phyloP scores from a whole-genome alignment of 1,140 invertebrate species.

The Pogonognathellus flavescens region DNA sequence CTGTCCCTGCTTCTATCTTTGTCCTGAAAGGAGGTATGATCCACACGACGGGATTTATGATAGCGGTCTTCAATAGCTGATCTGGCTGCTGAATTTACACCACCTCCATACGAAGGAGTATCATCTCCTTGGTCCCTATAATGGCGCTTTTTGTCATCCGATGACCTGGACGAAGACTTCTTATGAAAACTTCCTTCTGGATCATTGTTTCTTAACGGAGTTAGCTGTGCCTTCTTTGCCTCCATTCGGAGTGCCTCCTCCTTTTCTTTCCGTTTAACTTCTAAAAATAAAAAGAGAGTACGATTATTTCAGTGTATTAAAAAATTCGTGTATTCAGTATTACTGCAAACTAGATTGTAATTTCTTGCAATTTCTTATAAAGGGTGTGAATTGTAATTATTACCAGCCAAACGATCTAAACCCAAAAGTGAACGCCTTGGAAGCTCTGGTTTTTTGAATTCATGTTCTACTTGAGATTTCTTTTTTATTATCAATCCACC shows the following conservation, averaged over 20 bases:
- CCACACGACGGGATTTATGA: slow-evolving; percentile 66
- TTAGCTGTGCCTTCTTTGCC: slow-evolving; percentile 70
- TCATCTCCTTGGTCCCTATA: slow-evolving; percentile 69
- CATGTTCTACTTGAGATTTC: slow-evolving; percentile 74
- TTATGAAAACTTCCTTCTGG: slow-evolving; percentile 52
- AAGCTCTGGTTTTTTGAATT: slow-evolving; percentile 80
- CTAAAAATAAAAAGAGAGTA: too few relatives aligned
- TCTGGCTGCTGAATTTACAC: slow-evolving; percentile 67
- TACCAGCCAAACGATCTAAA: slow-evolving; percentile 85
- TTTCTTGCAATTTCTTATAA: too few relatives aligned
- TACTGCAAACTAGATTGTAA: too few relatives aligned
- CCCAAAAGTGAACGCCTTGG: slow-evolving; percentile 83
- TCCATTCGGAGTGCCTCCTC: slow-evolving; percentile 73
- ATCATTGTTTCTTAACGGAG: slow-evolving; percentile 69
- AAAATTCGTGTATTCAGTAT: too few relatives aligned
- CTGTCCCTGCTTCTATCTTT: slow-evolving; percentile 69
- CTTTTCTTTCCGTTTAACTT: slow-evolving; percentile 78
- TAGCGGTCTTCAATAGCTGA: slow-evolving; percentile 64
- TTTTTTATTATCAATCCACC: slow-evolving; percentile 90
- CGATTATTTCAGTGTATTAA: too few relatives aligned
- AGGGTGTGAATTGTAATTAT: not conserved
- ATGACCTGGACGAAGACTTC: slow-evolving; percentile 68
- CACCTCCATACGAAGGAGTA: slow-evolving; percentile 63
- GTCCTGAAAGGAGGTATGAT: slow-evolving; percentile 59
- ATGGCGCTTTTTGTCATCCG: slow-evolving; percentile 78